These are phyloP conservation scores for Zaprionus ornatus DNA, from an alignment of 1,140 invertebrate genomes.

Conservation along the genomic window DNA sequence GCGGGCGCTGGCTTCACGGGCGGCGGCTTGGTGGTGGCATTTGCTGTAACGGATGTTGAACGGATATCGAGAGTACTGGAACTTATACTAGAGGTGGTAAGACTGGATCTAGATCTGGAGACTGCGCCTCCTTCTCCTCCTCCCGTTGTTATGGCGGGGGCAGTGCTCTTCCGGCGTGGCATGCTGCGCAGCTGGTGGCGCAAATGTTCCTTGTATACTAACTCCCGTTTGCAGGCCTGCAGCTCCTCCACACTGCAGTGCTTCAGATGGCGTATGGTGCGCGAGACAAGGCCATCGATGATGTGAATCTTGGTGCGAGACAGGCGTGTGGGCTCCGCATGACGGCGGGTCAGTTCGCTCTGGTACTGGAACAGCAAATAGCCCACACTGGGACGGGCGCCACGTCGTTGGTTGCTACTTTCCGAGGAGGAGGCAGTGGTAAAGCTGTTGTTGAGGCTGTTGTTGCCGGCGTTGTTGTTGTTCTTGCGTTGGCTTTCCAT, in stretches of 20 bases:
- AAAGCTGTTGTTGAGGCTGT: neutral
- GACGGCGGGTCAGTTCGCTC: constrained; percentile 63
- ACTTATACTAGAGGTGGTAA: neutral
- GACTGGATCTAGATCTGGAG: no score
- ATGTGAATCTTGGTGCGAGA: constrained; percentile 76
- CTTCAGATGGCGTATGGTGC: constrained; percentile 65
- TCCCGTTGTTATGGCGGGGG: no score
- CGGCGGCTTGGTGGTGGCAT: neutral
- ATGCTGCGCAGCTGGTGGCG: constrained; percentile 49
- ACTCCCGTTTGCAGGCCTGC: constrained; percentile 65
- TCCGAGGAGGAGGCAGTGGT: neutral
- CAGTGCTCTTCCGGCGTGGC: constrained; percentile 36
- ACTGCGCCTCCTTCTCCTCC: no score
- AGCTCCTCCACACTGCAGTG: constrained; percentile 71
- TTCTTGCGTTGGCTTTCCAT: constrained; percentile 58
- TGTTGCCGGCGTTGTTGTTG: constrained; percentile 2
- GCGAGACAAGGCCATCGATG: constrained; percentile 66
- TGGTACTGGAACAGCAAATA: constrained; percentile 73
- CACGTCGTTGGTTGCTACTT: constrained; percentile 42
- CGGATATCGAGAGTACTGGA: neutral
- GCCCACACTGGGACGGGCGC: constrained; percentile 63
- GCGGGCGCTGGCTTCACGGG: constrained; percentile 39
- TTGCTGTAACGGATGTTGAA: neutral
- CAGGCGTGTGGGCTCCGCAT: constrained; percentile 65
- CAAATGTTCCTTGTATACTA: constrained; percentile 72